Evolutionary conservation across 2,797 vertebrate genomes (phyloP), one percentile per base, ranked within the genome.

Genomic region (Myripristis murdjan): DNA sequence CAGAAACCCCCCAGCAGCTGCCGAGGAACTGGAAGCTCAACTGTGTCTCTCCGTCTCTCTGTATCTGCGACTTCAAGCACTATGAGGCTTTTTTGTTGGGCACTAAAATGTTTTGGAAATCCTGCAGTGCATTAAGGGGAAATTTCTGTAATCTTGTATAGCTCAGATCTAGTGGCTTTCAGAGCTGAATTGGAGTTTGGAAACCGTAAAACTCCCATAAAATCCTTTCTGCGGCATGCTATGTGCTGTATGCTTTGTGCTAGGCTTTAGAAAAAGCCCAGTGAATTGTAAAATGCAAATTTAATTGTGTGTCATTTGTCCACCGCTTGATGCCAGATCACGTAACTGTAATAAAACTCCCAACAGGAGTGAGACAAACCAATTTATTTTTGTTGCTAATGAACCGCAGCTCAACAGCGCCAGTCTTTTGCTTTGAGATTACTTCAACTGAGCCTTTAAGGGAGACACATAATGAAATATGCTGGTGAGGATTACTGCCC

Each of bases 401-500:
- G 52, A 63, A 18, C 24, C 22, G 12, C 24, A 18, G 7, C 24
- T 64, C 53, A 20, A 73, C 46, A 58, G 52, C 51, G 53, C 20
- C 33, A 41, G 2, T 39, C 18, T 55, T 55, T 55, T 5, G 14
- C 52, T 33, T 54, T 44, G 28, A 33, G 3, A 46, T 58, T 24
- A 39, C 54, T 28, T 35, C 22, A 28, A 46, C 62, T 44, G 53
- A 43, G 28, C 65, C 37, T 44, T 49, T 43, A 33, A 62, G 53
- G 44, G 51, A 73, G 56, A 41, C 60, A 58, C 64, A 51, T 12
- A 62, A 47, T 44, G 12, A 37, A 57, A 48, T 49, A 75, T 37
- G 28, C 44, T 64, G 44, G 6, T 54, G 6, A 62, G 62, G 61
- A 75, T 80, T 67, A 53, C 35, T 64, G 54, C 8, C 60, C 56